Percentiles rank a stretch among this genome's conserved stretches.
phyloP scores from a whole-genome alignment of 2,888 invertebrate genomes.

The Dione vanillae region DNA sequence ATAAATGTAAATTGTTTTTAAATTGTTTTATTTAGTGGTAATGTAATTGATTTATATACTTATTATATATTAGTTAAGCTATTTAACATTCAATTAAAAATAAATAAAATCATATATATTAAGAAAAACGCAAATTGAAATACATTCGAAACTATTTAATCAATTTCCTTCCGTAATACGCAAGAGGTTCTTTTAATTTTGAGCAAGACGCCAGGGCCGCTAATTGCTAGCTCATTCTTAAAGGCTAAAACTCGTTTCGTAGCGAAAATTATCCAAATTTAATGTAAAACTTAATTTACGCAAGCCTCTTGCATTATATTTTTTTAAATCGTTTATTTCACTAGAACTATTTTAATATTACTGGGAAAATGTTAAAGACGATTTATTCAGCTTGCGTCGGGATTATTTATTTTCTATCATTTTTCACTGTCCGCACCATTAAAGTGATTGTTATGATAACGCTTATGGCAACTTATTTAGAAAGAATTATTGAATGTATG shows the following conservation, averaged over 20 bases:
- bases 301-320: conserved; percentile 13
- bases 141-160: neutral
- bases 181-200: conserved; percentile 9
- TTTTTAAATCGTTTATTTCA: neutral
- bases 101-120: neutral
- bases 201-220: conserved; percentile 10
- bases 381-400: conserved; percentile 8
- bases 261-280: conserved; percentile 11
- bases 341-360: neutral
- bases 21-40: neutral
- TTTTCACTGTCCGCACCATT: conserved; percentile 8
- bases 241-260: neutral
- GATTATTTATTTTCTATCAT: conserved; percentile 23
- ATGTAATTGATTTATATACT: too few species aligned
- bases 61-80: too few species aligned
- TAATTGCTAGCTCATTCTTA: conserved; percentile 10
- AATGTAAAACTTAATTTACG: conserved; percentile 11
- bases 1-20: neutral
- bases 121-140: neutral
- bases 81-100: neutral
- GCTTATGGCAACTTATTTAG: neutral
- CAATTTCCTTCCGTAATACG: conserved; percentile 6
- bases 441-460: conserved; percentile 16
- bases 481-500: too few species aligned
- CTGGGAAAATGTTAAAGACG: conserved; percentile 1